Evolutionary conservation across 2,797 vertebrate genomes (phyloP).

Genomic region (Cebuella pygmaea): DNA sequence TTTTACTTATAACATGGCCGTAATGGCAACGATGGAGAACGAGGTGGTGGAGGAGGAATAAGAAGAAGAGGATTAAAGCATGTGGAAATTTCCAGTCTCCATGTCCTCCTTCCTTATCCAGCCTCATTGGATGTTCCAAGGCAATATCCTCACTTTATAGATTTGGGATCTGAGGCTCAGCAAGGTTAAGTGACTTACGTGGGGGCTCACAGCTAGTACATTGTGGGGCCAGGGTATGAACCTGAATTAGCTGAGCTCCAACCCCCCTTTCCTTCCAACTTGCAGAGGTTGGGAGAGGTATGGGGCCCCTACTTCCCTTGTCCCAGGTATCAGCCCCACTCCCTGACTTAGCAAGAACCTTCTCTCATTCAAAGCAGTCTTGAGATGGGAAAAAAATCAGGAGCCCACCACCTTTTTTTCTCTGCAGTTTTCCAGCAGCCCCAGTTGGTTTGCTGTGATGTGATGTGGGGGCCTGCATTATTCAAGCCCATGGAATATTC

Average conservation of each 20-base stretch:
- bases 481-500: constrained; percentile 76
- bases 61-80: neutral
- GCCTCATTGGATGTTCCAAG: neutral
- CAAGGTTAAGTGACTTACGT: neutral
- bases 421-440: neutral
- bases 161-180: neutral
- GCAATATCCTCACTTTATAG: neutral
- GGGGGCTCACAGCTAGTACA: neutral
- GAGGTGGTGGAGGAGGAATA: neutral
- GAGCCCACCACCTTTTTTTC: neutral
- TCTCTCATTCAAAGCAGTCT: neutral
- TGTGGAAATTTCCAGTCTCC: too few species aligned
- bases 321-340: fast-evolving
- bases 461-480: constrained; percentile 58
- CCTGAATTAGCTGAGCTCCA: neutral
- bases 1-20: too few species aligned
- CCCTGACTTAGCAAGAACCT: fast-evolving
- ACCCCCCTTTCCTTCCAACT: neutral
- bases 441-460: neutral
- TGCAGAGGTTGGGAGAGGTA: neutral
- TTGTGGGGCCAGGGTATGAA: neutral
- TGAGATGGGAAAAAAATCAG: fast-evolving
- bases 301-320: fast-evolving
- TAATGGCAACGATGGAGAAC: fast-evolving
- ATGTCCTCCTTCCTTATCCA: fast-evolving